These are phyloP conservation scores for Perizoma affinitatum DNA, from an alignment of 2,888 invertebrate genomes.

Conservation along the genomic window DNA sequence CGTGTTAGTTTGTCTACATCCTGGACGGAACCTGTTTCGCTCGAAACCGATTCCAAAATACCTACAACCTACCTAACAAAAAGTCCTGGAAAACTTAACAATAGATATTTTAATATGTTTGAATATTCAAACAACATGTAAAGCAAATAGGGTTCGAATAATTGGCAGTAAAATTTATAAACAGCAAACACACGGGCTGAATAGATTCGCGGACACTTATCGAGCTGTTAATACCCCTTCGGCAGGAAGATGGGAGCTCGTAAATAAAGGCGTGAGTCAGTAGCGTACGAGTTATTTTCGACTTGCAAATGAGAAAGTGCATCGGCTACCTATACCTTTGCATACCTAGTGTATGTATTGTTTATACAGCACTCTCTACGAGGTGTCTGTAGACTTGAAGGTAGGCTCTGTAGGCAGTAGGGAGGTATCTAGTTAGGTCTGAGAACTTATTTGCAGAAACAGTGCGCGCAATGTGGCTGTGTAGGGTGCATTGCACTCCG, in stretches of 20 bases:
- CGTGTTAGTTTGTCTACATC: no score
- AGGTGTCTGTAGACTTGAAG: neutral
- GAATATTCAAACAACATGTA: slow-evolving; percentile 24
- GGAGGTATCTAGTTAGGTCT: slow-evolving; percentile 25
- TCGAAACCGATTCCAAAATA: no score
- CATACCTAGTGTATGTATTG: slow-evolving; percentile 4
- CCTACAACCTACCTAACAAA: no score
- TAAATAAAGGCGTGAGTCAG: slow-evolving; percentile 76
- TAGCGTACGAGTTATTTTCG: slow-evolving; percentile 69
- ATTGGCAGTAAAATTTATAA: slow-evolving; percentile 43
- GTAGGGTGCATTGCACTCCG: slow-evolving; percentile 44
- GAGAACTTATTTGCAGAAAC: slow-evolving; percentile 29
- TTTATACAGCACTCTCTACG: slow-evolving; percentile 4
- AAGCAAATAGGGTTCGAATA: slow-evolving; percentile 33
- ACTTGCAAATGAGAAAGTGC: slow-evolving; percentile 78
- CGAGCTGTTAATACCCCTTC: slow-evolving; percentile 47
- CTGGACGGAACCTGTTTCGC: no score
- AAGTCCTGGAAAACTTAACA: no score
- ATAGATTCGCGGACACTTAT: slow-evolving; percentile 54
- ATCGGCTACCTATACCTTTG: slow-evolving; percentile 42
- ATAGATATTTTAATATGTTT: neutral
- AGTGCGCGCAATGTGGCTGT: slow-evolving; percentile 42
- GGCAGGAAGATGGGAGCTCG: slow-evolving; percentile 59
- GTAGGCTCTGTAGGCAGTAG: neutral
- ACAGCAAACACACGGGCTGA: slow-evolving; percentile 43